These are phyloP conservation scores for Cottus gobio DNA, from an alignment of 2,113 vertebrate genomes.

Conservation along the genomic window DNA sequence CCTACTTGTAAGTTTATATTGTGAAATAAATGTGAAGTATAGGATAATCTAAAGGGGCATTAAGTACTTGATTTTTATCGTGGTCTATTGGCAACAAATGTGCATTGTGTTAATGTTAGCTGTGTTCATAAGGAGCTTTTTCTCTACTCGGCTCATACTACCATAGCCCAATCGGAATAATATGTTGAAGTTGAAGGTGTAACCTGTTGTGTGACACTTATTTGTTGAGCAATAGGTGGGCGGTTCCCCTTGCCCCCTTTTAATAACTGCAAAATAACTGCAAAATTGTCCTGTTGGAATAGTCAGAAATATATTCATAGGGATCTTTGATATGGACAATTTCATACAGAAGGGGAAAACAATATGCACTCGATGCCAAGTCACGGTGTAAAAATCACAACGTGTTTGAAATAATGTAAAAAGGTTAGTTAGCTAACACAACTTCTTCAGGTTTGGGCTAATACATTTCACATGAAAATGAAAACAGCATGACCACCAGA, in stretches of 20 bases:
- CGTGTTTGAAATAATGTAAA: background rate
- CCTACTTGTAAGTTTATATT: constrained; percentile 2
- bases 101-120: background rate
- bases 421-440: background rate
- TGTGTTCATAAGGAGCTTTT: constrained; percentile 5
- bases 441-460: background rate
- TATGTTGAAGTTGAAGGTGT: background rate
- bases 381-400: background rate
- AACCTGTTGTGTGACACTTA: background rate
- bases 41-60: constrained; percentile 41
- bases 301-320: background rate
- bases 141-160: background rate
- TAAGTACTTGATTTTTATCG: constrained; percentile 21
- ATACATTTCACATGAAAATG: background rate
- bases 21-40: background rate
- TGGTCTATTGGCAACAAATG: background rate
- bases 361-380: background rate
- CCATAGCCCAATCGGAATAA: background rate
- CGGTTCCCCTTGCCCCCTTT: background rate
- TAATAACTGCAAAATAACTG: background rate
- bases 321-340: background rate
- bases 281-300: background rate
- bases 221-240: background rate
- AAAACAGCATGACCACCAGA: background rate
- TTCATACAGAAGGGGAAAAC: background rate